These are phyloP conservation scores for Carpatolechia fugitivella DNA, from an alignment of 2,888 invertebrate species.

Conservation along the genomic window DNA sequence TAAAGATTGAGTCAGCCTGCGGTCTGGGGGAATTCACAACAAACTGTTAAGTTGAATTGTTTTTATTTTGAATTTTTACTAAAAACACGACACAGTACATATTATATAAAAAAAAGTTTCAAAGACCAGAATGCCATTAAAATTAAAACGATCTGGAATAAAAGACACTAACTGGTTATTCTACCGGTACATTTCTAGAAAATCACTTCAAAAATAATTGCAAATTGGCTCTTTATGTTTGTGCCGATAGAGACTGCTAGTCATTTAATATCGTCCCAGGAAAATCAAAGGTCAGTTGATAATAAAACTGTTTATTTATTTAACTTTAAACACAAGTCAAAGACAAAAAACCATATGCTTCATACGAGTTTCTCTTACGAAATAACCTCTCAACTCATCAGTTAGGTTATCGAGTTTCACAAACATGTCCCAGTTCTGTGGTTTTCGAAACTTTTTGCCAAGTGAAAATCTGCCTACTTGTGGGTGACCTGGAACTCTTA, in stretches of 20 bases:
- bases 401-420: constrained; percentile 13
- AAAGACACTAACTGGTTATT: too few species aligned
- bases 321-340: neutral
- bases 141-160: neutral
- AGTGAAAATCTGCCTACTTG: constrained; percentile 5
- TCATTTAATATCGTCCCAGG: neutral
- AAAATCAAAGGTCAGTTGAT: neutral
- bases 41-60: too few species aligned
- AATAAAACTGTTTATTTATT: neutral
- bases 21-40: too few species aligned
- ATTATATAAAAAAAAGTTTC: too few species aligned
- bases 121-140: too few species aligned
- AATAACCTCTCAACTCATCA: constrained; percentile 10
- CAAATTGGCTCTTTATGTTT: too few species aligned
- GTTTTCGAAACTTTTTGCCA: constrained; percentile 11
- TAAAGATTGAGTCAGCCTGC: too few species aligned
- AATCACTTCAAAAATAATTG: too few species aligned
- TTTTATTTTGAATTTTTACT: too few species aligned
- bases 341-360: neutral
- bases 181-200: too few species aligned
- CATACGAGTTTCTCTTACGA: constrained; percentile 3
- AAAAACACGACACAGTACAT: too few species aligned
- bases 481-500: neutral
- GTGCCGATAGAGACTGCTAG: too few species aligned
- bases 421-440: constrained; percentile 11